Conservation (phyloP, 92 coral and sea anemone genomes). For the Umimayanthus kanabou region DNA sequence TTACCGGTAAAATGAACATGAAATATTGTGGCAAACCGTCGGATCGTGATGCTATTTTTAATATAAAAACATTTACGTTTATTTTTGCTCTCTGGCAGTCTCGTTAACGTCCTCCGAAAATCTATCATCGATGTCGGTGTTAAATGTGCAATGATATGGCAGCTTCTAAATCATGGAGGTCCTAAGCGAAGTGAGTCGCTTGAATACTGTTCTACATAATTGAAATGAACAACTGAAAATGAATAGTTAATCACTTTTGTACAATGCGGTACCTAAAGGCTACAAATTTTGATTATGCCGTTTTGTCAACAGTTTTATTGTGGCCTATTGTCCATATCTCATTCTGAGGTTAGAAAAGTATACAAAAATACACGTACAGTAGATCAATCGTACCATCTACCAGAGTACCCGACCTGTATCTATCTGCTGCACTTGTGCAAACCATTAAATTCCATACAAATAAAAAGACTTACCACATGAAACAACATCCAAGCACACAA, state of each 20-base stretch:
- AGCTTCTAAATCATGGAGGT: slow-evolving; percentile 17
- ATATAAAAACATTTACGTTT: slow-evolving; percentile 8
- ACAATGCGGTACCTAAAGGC: neutral
- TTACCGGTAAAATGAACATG: slow-evolving; percentile 22
- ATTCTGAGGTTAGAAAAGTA: neutral
- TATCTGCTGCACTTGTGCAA: neutral
- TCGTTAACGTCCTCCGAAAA: neutral
- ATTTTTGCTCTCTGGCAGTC: neutral
- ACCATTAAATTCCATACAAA: neutral
- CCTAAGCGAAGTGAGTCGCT: neutral
- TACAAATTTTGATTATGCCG: neutral
- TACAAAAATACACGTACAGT: neutral
- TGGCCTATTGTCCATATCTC: neutral
- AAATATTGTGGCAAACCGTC: slow-evolving; percentile 11
- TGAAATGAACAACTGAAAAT: neutral
- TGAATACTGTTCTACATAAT: neutral
- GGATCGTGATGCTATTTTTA: slow-evolving; percentile 25
- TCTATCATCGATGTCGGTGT: neutral
- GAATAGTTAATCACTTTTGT: neutral
- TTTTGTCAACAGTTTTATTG: neutral
- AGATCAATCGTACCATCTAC: neutral
- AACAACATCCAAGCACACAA: neutral
- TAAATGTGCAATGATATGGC: neutral
- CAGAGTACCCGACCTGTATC: too few species aligned
- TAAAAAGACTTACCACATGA: slow-evolving; percentile 36